Base-by-base conservation (phyloP, 2,888 invertebrate genomes). In the Phania funesta region DNA sequence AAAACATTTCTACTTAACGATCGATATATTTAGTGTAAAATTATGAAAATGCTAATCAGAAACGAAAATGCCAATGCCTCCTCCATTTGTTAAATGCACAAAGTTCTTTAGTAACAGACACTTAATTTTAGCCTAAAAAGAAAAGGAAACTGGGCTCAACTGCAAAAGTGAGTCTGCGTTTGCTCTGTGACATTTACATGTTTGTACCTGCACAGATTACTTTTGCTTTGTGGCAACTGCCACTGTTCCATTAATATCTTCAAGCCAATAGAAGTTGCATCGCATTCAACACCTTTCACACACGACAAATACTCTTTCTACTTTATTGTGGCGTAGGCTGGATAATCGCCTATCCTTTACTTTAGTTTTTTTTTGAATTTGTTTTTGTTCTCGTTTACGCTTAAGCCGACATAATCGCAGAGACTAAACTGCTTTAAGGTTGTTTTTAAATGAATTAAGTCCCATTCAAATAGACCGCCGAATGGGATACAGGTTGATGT, bases 341-440 rank as follows among this genome's bases (percentile, higher is more conserved):
- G 78, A 78, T 82, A 82, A 78, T 68, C 82, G 78, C 64, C 16
- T 67, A 58, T 60, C 29, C 29, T 50, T 76, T 24, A 60, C 3
- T 50, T 68, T 35, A 2, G n/a, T 41, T 41, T 41, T 41, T 70
- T 58, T 62, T 29, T 41, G 8, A 50, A 26, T 29, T n/a, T 35
- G 26, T 32, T 64, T 44, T 56, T 64, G 26, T 68, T 38, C 64
- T 56, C 11, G n/a, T 65, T 46, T 52, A 41, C 18, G 70, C 18
- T 16, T 50, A 78, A 82, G 77, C 82, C 58, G 82, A 82, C 82
- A 78, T 82, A 82, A 82, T 78, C 82, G 64, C 29, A 58, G 68
- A 46, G 77, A 58, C 78, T 82, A 78, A 82, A 78, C 64, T 74
- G 74, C 64, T 74, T 64, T 46, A 78, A 78, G 64, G 68, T 74